A percentile compares a stretch with the other conserved stretches of the same genome.
These are phyloP conservation scores for Chaetodon trifasciatus DNA, from an alignment of 2,797 vertebrate species.

Conservation along the genomic window DNA sequence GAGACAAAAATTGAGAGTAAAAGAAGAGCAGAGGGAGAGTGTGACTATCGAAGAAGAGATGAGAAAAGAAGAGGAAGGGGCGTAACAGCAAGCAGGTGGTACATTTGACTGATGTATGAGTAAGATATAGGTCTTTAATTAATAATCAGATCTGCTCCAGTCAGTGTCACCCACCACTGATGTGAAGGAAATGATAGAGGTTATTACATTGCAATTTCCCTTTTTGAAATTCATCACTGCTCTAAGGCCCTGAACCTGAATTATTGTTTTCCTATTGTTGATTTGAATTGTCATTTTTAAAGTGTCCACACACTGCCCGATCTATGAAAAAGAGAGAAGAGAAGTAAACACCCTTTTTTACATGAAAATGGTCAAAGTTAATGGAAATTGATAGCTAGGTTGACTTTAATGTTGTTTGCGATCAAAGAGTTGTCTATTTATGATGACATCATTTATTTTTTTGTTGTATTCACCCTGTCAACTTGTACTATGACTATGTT, in stretches of 20 bases:
- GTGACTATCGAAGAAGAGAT: not conserved
- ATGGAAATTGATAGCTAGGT: too few species aligned
- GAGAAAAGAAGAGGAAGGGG: not conserved
- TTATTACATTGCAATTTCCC: not conserved
- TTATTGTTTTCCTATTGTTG: not conserved
- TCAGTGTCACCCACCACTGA: constrained; percentile 10
- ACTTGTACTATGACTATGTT: not conserved
- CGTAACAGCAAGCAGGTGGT: constrained; percentile 8
- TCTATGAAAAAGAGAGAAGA: too few species aligned
- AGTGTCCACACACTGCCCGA: not conserved
- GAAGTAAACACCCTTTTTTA: too few species aligned
- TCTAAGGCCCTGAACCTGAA: not conserved
- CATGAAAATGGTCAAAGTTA: too few species aligned
- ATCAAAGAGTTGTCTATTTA: too few species aligned
- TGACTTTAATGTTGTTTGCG: too few species aligned
- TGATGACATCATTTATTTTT: too few species aligned
- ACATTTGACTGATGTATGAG: constrained; percentile 12
- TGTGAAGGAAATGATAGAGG: constrained; percentile 15
- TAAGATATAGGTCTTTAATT: constrained; percentile 39
- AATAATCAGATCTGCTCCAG: constrained; percentile 19
- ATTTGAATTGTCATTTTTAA: not conserved
- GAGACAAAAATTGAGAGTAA: constrained; percentile 8
- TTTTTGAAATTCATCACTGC: not conserved
- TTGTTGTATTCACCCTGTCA: too few species aligned
- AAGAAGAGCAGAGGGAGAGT: constrained; percentile 8